These are phyloP conservation scores for Danio albolineatus DNA, from an alignment of 2,797 vertebrate species.

Conservation along the genomic window DNA sequence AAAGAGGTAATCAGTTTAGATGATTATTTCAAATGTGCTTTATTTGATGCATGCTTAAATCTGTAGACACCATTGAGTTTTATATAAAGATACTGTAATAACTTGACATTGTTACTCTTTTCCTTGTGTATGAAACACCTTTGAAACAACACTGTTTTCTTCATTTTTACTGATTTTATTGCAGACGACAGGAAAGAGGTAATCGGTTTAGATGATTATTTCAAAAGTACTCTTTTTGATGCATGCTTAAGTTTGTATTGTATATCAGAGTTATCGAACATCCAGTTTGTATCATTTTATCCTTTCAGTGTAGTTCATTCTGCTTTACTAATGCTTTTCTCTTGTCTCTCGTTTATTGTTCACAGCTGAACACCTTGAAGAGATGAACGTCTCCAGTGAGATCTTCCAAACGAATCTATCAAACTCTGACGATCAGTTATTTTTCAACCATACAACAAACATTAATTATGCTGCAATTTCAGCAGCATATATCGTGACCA, in stretches of 20 bases:
- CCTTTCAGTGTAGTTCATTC: no score
- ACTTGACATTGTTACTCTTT: background rate
- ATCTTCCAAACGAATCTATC: background rate
- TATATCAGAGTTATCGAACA: background rate
- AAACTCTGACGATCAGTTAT: background rate
- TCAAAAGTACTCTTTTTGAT: no score
- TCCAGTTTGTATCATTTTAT: background rate
- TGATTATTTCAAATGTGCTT: no score
- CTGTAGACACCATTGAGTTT: background rate
- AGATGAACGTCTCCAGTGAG: constrained; percentile 11
- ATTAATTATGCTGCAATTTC: no score
- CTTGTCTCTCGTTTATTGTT: background rate
- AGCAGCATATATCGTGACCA: no score
- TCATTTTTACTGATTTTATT: no score
- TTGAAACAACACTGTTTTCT: background rate
- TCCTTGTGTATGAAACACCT: background rate
- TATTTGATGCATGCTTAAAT: no score
- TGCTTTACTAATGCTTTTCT: background rate
- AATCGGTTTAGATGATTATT: no score
- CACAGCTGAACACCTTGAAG: background rate
- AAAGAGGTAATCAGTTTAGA: no score
- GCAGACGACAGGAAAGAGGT: no score
- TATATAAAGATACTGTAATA: background rate
- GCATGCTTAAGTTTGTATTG: no score
- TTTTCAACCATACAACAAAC: no score